phyloP scores from a whole-genome alignment of 2,888 invertebrate genomes.

The Melanophora roralis region DNA sequence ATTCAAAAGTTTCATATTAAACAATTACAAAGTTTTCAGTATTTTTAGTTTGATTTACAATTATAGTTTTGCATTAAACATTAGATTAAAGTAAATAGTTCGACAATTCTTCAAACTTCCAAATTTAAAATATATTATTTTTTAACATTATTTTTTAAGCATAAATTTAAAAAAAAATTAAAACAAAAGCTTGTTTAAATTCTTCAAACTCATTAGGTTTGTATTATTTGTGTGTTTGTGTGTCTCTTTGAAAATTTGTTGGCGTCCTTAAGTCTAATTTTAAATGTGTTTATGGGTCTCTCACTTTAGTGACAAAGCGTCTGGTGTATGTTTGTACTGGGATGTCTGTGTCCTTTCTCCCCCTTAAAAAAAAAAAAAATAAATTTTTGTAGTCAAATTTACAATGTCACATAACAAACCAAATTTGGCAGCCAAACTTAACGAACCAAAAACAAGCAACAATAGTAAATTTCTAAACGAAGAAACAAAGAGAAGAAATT shows the following conservation, averaged over 20 bases:
- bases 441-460: constrained; percentile 45
- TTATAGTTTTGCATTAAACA: no score
- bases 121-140: no score
- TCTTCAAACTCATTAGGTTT: no score
- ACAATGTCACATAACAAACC: constrained; percentile 49
- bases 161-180: no score
- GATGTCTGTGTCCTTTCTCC: neutral
- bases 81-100: no score
- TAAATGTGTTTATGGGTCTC: constrained; percentile 58
- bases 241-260: neutral
- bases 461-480: neutral
- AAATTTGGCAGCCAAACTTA: constrained; percentile 53
- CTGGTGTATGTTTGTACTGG: constrained; percentile 9
- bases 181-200: no score
- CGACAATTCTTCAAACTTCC: no score
- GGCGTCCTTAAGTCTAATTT: constrained; percentile 46
- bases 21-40: no score
- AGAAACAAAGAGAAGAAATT: neutral
- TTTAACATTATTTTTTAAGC: no score
- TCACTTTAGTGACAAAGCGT: constrained; percentile 38
- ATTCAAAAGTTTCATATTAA: no score
- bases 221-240: neutral
- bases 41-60: no score
- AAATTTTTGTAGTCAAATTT: constrained; percentile 43
- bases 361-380: constrained; percentile 2